phyloP scores from a whole-genome alignment of 2,113 vertebrate species.

The Psophia crepitans region DNA sequence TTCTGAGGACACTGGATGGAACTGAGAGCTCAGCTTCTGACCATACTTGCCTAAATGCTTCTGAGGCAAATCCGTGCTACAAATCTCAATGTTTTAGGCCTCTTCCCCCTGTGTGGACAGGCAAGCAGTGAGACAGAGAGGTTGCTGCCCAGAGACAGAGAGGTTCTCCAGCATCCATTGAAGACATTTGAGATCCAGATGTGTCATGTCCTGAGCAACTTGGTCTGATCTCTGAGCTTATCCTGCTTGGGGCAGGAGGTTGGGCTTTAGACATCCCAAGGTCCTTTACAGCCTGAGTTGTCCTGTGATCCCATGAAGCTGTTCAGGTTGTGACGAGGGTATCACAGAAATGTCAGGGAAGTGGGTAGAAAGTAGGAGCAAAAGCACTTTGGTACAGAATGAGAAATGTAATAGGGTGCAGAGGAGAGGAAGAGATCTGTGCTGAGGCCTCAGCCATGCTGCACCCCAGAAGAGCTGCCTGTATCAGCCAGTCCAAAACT shows the following conservation, averaged over 20 bases:
- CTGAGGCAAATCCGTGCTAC: not conserved
- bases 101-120: accelerated
- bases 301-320: not conserved
- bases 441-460: not conserved
- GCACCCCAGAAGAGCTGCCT: not conserved
- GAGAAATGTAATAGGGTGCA: not conserved
- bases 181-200: not conserved
- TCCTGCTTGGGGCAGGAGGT: not conserved
- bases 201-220: not conserved
- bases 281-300: not conserved
- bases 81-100: not conserved
- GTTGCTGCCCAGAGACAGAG: too few relatives aligned
- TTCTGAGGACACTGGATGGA: not conserved
- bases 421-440: not conserved
- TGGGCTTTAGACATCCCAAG: not conserved
- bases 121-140: not conserved
- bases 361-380: not conserved
- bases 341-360: not conserved
- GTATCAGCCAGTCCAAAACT: not conserved
- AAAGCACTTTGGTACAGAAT: not conserved
- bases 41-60: not conserved
- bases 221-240: not conserved
- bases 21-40: not conserved
- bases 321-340: not conserved
- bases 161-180: accelerated